Evolutionary conservation across 2,888 invertebrate genomes (phyloP), one percentile per base, ranked within the genome.

Genomic region (Adela reaumurella): DNA sequence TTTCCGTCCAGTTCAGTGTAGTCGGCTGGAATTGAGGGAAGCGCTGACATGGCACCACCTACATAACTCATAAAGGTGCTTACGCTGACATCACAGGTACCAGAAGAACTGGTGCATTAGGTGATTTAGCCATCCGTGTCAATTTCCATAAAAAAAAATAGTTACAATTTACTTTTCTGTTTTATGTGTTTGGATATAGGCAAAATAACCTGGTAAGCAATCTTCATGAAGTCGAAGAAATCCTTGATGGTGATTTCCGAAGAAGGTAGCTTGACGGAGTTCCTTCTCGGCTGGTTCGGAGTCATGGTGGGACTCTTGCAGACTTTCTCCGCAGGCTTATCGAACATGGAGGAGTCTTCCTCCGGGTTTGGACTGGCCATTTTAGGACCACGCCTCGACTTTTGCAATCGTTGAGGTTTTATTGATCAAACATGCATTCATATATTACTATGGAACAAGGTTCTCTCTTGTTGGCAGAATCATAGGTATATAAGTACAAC

Each of bases 181-280:
- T n/a, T n/a, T n/a, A n/a, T n/a, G n/a, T n/a, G n/a, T n/a, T n/a
- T n/a, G n/a, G n/a, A n/a, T n/a, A n/a, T n/a, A n/a, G n/a, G n/a
- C n/a, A n/a, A n/a, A 24, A 24, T 24, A 42, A 88, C 84, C 70
- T 87, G 87, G 65, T 88, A 89, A 0, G 88, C 88, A 6, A 86
- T 87, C 63, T 84, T 84, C 74, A 89, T 81, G 60, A 88, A 88
- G 60, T 87, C 86, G 57, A 89, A 83, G 60, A 89, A 88, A 57
- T 86, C 84, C 63, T 84, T 83, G 6, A 87, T 83, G 1, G 87
- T 84, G 46, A 88, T 83, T 64, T 88, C 85, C 1, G 83, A 74
- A 49, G 62, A 62, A 35, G 53, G 50, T 50, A 29, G 44, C 52
- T 64, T 68, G 1, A 55, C 47, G 1, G 68, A 67, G 54, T 64